phyloP scores from a whole-genome alignment of 2,888 invertebrate genomes.

The Acleris laterana region DNA sequence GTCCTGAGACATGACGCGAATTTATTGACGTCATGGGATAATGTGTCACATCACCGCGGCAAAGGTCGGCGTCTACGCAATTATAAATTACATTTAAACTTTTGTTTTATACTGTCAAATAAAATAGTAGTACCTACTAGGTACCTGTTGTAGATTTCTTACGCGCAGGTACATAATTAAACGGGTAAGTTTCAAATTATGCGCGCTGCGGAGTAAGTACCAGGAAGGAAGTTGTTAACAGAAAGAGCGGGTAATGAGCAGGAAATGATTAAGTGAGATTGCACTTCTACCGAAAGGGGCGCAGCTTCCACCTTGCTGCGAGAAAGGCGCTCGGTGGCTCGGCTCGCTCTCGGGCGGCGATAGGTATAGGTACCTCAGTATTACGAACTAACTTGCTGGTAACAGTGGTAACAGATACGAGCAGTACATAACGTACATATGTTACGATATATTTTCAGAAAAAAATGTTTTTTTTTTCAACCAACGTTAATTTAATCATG shows the following conservation, averaged over 20 bases:
- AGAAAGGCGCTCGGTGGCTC: background rate
- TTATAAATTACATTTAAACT: background rate
- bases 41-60: constrained; percentile 46
- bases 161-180: background rate
- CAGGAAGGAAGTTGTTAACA: constrained; percentile 27
- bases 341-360: background rate
- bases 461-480: background rate
- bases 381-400: too few species aligned
- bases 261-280: constrained; percentile 39
- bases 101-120: too few species aligned
- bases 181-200: constrained; percentile 17
- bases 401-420: too few species aligned
- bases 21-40: constrained; percentile 60
- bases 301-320: constrained; percentile 22
- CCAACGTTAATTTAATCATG: background rate
- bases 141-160: too few species aligned
- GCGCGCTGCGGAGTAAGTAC: constrained; percentile 12
- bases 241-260: constrained; percentile 39
- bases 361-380: too few species aligned
- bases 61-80: constrained; percentile 27
- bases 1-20: constrained; percentile 53
- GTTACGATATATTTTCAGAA: too few species aligned
- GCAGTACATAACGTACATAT: too few species aligned
- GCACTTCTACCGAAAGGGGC: constrained; percentile 36
- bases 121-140: too few species aligned